Evolutionary conservation across 2,113 vertebrate genomes (phyloP).

Genomic region (Dolichallabes microphthalmus): DNA sequence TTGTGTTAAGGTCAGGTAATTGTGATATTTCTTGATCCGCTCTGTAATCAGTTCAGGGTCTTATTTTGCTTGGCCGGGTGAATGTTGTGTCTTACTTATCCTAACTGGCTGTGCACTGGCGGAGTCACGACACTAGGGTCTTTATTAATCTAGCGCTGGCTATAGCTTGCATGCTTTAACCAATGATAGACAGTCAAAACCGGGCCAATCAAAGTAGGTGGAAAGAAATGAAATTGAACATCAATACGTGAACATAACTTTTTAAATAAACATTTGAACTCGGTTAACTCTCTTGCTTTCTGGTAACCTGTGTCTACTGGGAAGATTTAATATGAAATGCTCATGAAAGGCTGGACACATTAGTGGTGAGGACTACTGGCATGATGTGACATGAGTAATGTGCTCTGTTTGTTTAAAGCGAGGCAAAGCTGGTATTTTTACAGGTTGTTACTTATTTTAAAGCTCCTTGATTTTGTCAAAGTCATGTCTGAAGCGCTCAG

Average conservation of each 20-base stretch:
- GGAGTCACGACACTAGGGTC: slow-evolving; percentile 12
- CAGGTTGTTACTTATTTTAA: slow-evolving; percentile 57
- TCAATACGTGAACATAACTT: slow-evolving; percentile 77
- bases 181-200: slow-evolving; percentile 69
- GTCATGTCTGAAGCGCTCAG: not conserved
- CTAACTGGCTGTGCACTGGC: not conserved
- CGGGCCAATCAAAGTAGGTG: slow-evolving; percentile 65
- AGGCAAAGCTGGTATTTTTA: slow-evolving; percentile 55
- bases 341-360: slow-evolving; percentile 63
- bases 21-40: slow-evolving; percentile 12
- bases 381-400: slow-evolving; percentile 60
- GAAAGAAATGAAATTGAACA: slow-evolving; percentile 69
- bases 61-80: slow-evolving; percentile 23
- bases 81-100: slow-evolving; percentile 19
- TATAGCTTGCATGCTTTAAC: slow-evolving; percentile 39
- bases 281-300: slow-evolving; percentile 34
- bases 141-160: slow-evolving; percentile 43
- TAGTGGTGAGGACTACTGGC: slow-evolving; percentile 69
- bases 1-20: not conserved
- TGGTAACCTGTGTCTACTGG: slow-evolving; percentile 69
- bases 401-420: slow-evolving; percentile 68
- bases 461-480: slow-evolving; percentile 21
- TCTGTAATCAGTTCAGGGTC: slow-evolving; percentile 17
- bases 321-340: slow-evolving; percentile 69
- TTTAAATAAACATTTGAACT: slow-evolving; percentile 78